These are phyloP conservation scores for Onychostoma macrolepis DNA, from an alignment of 2,113 vertebrate genomes.

Conservation along the genomic window DNA sequence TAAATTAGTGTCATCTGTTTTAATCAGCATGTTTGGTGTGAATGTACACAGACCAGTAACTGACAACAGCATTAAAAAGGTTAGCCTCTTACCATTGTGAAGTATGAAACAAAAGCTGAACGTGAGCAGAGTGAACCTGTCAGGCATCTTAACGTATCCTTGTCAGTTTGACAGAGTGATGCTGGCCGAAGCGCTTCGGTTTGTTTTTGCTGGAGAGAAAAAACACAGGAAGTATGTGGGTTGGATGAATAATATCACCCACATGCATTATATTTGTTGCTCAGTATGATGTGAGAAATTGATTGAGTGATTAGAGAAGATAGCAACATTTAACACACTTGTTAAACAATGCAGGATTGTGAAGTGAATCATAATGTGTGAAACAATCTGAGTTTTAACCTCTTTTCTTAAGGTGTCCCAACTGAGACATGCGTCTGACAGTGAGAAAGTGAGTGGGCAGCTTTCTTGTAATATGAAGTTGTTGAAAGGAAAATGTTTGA, in stretches of 20 bases:
- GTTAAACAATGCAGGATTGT: not conserved
- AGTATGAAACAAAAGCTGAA: slow-evolving; percentile 35
- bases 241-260: not conserved
- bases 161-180: slow-evolving; percentile 10
- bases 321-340: not conserved
- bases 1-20: not conserved
- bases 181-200: not conserved
- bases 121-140: slow-evolving; percentile 17
- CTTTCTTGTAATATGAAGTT: slow-evolving; percentile 34
- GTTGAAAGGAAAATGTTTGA: slow-evolving; percentile 39
- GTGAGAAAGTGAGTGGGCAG: slow-evolving; percentile 39
- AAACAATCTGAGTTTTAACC: not conserved
- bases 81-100: slow-evolving; percentile 45
- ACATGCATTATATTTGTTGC: not conserved
- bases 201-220: slow-evolving; percentile 6
- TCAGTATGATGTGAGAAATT: not conserved
- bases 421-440: not conserved
- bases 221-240: slow-evolving; percentile 50
- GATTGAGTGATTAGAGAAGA: not conserved
- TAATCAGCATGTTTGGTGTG: not conserved
- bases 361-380: not conserved
- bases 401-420: slow-evolving; percentile 4
- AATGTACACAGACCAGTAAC: not conserved
- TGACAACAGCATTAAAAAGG: not conserved
- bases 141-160: slow-evolving; percentile 34